Conservation (phyloP, 2,888 invertebrate species). For the Spicauda simplicius region DNA sequence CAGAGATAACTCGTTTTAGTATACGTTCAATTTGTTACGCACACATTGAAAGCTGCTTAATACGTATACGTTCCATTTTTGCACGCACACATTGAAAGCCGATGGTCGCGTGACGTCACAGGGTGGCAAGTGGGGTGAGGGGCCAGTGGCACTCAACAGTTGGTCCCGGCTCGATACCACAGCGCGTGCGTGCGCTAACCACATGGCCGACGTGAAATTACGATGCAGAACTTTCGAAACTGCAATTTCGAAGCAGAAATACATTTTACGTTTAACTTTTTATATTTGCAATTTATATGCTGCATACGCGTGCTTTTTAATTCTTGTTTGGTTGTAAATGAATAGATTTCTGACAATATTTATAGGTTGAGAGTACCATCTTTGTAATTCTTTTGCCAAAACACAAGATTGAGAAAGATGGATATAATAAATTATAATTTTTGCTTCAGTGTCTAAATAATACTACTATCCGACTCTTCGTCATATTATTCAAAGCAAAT, state of each 20-base stretch:
- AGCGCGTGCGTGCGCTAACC: constrained; percentile 76
- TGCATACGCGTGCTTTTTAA: neutral
- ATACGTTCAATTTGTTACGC: constrained; percentile 40
- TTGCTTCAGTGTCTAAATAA: no score
- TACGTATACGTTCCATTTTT: constrained; percentile 39
- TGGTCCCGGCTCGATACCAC: constrained; percentile 74
- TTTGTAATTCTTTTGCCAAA: no score
- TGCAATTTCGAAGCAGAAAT: constrained; percentile 14
- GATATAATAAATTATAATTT: no score
- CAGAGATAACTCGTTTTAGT: constrained; percentile 16
- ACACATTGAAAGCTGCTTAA: constrained; percentile 43
- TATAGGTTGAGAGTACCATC: neutral
- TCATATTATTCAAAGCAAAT: no score
- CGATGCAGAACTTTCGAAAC: constrained; percentile 42
- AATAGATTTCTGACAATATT: neutral
- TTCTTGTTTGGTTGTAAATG: neutral
- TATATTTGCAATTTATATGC: neutral
- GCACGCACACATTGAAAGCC: constrained; percentile 40
- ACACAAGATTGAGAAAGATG: no score
- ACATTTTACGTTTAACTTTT: constrained; percentile 2
- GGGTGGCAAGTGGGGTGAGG: constrained; percentile 36
- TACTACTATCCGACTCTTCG: no score
- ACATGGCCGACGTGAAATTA: constrained; percentile 54
- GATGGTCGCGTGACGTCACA: constrained; percentile 66
- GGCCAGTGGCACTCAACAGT: constrained; percentile 69